Evolutionary conservation across 2,797 vertebrate genomes (phyloP), one percentile per base, ranked within the genome.

Genomic region (Ciconia nigra): DNA sequence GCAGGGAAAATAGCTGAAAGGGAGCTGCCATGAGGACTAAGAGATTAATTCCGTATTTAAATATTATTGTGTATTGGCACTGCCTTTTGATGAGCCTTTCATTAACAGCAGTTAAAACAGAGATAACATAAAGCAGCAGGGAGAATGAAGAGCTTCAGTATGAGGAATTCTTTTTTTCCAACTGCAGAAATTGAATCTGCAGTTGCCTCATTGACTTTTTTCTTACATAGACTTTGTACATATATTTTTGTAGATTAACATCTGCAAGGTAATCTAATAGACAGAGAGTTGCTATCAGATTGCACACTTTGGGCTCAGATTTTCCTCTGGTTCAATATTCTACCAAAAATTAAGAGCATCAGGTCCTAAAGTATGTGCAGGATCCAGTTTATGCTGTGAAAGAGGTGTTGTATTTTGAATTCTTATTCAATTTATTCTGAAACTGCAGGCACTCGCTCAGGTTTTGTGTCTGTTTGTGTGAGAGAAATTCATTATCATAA

Each of bases 111-210:
- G 89, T 93, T 95, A 95, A 95, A 95, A 69, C 16, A 81, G 65
- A 93, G 65, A 88, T 82, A 96, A 93, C 77, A 94, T 93, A 95
- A 94, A 95, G 80, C 87, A 95, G 85, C 77, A 92, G 83, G 91
- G 62, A 94, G 77, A 96, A 95, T 39, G 66, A 86, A 90, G 79
- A 95, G 69, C 41, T 83, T 90, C 83, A 67, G 65, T n/a, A 81
- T 22, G 65, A 83, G n/a, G 78, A 93, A 59, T 74, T 79, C 7
- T 79, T 63, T 93, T 91, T 94, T 85, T 63, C 58, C 71, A 85
- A 8, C 42, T 72, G 22, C 62, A 95, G 66, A 91, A 95, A 94
- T 37, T 69, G 70, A 84, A 76, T 84, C 61, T 91, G 79, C 82
- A 71, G 62, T 91, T 96, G 69, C 33, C 42, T 93, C 44, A 83